Percentiles rank a stretch among this genome's conserved stretches.
Evolutionary conservation across 1,140 invertebrate genomes (phyloP).

Genomic region (Macrotrachela quadricornifera): DNA sequence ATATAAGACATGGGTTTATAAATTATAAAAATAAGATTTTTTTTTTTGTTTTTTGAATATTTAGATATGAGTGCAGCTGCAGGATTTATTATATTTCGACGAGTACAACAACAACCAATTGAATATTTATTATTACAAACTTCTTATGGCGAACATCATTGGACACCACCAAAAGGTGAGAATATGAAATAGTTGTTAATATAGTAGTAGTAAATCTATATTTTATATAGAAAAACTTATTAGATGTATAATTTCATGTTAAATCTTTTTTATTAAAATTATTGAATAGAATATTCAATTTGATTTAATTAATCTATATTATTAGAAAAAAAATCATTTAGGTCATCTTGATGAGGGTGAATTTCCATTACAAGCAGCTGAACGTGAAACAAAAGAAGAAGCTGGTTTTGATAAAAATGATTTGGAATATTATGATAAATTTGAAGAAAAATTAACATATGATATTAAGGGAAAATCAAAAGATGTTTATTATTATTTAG

Average conservation of each 20-base stretch:
- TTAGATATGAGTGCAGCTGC: no score
- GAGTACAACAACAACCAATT: conserved; percentile 10
- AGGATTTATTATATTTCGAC: no score
- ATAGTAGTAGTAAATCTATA: no score
- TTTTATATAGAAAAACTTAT: no score
- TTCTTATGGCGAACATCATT: conserved; percentile 31
- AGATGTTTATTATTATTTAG: conserved; percentile 61
- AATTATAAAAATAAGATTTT: no score
- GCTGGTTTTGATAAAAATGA: conserved; percentile 39
- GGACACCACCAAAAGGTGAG: conserved; percentile 37
- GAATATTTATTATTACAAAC: conserved; percentile 35
- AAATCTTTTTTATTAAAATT: no score
- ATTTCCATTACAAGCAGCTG: conserved; percentile 50
- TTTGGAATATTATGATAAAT: conserved; percentile 23
- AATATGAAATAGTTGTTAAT: not conserved
- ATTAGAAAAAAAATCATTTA: no score
- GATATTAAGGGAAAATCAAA: conserved; percentile 50
- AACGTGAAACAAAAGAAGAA: conserved; percentile 70
- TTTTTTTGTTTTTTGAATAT: no score
- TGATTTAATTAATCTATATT: no score
- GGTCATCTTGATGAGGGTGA: conserved; percentile 68
- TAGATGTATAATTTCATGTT: no score
- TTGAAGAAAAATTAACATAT: conserved; percentile 25
- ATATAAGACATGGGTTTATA: no score
- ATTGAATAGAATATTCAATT: not conserved